phyloP scores from a whole-genome alignment of 2,113 vertebrate genomes.

The Microcebus jonahi region DNA sequence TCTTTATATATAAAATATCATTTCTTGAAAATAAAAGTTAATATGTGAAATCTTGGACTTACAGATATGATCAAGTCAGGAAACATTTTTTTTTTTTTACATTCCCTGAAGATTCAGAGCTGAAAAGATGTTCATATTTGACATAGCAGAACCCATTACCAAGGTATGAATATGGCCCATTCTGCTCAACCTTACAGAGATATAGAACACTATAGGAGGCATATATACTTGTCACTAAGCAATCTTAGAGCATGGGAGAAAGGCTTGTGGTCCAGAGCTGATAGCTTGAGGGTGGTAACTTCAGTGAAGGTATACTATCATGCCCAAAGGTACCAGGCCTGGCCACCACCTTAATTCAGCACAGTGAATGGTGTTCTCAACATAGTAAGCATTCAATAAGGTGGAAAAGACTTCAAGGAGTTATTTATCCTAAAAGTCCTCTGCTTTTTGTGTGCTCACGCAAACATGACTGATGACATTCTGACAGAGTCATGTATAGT shows the following conservation, averaged over 20 bases:
- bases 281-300: not conserved
- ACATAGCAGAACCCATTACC: not conserved
- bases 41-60: not conserved
- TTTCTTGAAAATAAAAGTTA: constrained; percentile 48
- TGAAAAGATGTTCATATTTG: not conserved
- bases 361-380: not conserved
- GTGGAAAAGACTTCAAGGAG: not conserved
- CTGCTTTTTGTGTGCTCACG: not conserved
- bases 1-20: not conserved
- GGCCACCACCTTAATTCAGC: not conserved
- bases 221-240: not conserved
- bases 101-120: not conserved
- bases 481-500: not conserved
- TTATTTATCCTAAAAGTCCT: not conserved
- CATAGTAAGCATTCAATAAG: not conserved
- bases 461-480: not conserved
- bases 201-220: not conserved
- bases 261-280: not conserved
- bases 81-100: not conserved
- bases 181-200: not conserved
- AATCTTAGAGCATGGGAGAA: not conserved
- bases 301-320: not conserved
- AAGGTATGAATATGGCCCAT: not conserved
- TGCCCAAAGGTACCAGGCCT: not conserved
- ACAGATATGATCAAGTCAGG: not conserved